A percentile compares a stretch with the other conserved stretches of the same genome.
Evolutionary conservation across 2,888 invertebrate species (phyloP).

Genomic region (Laspeyria flexula): DNA sequence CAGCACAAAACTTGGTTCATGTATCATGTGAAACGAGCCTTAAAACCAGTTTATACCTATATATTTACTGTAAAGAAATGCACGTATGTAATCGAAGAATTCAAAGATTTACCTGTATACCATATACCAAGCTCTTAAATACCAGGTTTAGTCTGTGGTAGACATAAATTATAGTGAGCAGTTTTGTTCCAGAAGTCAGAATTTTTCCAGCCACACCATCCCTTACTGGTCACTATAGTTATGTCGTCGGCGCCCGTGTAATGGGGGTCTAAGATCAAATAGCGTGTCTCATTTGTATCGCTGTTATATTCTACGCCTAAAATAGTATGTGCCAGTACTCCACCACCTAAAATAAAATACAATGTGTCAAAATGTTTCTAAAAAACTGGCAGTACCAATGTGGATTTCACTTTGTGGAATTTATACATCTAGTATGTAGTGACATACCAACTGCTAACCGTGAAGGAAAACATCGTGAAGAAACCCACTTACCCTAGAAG

Average conservation of each 20-base stretch:
- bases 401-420: too few species aligned
- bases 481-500: too few species aligned
- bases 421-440: too few species aligned
- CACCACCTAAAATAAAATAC: conserved; percentile 91
- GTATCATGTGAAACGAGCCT: neutral
- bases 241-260: conserved; percentile 96
- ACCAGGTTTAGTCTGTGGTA: conserved; percentile 89
- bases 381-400: too few species aligned
- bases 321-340: conserved; percentile 98
- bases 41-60: neutral
- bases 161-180: conserved; percentile 98
- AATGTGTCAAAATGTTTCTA: too few species aligned
- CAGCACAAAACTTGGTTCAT: neutral
- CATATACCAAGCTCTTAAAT: conserved; percentile 62
- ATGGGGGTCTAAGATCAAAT: conserved; percentile 99
- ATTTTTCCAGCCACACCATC: conserved; percentile 99
- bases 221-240: conserved; percentile 90
- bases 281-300: conserved; percentile 92
- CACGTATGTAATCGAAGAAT: neutral
- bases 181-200: conserved; percentile 97
- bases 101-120: neutral
- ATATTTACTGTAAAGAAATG: neutral
- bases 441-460: too few species aligned
- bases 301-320: conserved; percentile 96
- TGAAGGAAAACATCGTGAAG: too few species aligned